phyloP scores from a whole-genome alignment of 2,797 vertebrate species.

The Tragopan temminckii region DNA sequence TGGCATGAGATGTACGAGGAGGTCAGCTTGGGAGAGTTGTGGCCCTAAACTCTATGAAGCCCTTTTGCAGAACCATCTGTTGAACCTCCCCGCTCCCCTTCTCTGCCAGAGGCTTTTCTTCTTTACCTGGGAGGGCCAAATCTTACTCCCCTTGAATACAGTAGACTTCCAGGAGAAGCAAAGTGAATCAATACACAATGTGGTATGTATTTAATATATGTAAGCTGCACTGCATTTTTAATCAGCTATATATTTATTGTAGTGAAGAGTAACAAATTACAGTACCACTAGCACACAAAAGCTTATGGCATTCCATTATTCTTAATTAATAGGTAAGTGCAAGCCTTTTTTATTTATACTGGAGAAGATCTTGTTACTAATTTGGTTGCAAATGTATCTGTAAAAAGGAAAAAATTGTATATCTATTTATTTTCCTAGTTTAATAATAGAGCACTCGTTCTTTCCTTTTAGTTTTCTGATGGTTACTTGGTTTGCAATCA shows the following conservation, averaged over 20 bases:
- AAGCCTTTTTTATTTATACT: conserved; percentile 77
- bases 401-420: conserved; percentile 72
- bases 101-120: not conserved
- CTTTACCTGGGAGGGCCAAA: not conserved
- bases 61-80: not conserved
- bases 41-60: not conserved
- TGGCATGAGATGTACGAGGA: not conserved
- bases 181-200: conserved; percentile 36
- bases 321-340: conserved; percentile 83
- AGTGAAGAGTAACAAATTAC: conserved; percentile 78
- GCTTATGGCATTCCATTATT: conserved; percentile 83
- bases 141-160: not conserved
- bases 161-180: not conserved
- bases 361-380: conserved; percentile 71
- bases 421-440: conserved; percentile 73
- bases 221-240: conserved; percentile 70
- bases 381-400: conserved; percentile 77
- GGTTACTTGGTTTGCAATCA: conserved; percentile 23
- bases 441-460: conserved; percentile 68
- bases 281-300: conserved; percentile 71
- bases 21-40: not conserved
- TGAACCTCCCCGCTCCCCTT: not conserved
- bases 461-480: conserved; percentile 63
- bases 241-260: conserved; percentile 76
- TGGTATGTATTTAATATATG: conserved; percentile 46